Base-by-base conservation (phyloP, 2,113 vertebrate genomes). In the Furnarius figulus region DNA sequence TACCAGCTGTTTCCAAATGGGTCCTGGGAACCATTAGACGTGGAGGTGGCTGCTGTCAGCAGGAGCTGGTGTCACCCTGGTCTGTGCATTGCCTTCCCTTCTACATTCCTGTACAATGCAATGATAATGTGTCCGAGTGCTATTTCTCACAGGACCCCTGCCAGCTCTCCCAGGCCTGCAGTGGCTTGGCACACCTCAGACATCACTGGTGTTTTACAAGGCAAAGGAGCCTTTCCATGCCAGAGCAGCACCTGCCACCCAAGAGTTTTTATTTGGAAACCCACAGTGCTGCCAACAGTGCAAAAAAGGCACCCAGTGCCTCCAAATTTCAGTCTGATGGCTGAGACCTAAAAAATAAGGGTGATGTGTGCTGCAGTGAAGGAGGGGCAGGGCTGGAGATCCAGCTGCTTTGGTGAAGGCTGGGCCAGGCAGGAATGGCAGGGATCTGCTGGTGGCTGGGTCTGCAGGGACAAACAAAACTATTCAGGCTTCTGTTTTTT, bases 111-210 rank as follows among this genome's bases (percentile, higher is more conserved):
- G 0, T 28, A 8, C n/a, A 39, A 2, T 12, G 40, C 52, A 59
- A 21, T 0, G 0, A 19, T 30, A 35, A n/a, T 0, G 0, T 14
- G 21, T 31, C 21, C 1, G 2, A 23, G 15, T 39, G 66, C n/a
- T 46, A 1, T 7, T 68, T 65, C 58, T 40, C 10, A 2, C 53
- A 40, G 58, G 42, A 79, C 31, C n/a, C 17, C 58, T 70, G 63
- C 35, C 83, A 83, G 63, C 37, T 74, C 33, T 84, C 50, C 39
- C 4, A 4, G 88, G 35, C n/a, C 85, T 12, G 3, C 11, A 5
- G 76, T 0, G 8, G 65, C 65, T 88, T 8, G 0, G 37, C 13
- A 2, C 1, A 0, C 35, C 59, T 76, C 8, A 4, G 62, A 65
- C 13, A 17, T 55, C 75, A 56, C 40, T 0, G 0, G 8, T 3